Evolutionary conservation across 2,888 invertebrate species (phyloP), one percentile per base, ranked within the genome.

Genomic region (Idaea straminata): DNA sequence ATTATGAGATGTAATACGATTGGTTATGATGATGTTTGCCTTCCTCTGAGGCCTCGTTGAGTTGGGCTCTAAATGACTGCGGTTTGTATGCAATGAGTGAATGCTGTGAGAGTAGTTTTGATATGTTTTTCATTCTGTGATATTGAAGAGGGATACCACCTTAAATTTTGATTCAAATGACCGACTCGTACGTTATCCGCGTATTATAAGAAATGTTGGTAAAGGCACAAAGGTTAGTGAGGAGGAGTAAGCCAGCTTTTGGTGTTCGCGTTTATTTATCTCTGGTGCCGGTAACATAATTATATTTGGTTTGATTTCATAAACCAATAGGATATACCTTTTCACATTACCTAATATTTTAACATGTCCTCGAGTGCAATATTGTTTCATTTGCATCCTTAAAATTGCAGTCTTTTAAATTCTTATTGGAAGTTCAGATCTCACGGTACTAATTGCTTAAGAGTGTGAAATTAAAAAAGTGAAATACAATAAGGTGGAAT

Each of bases 301-400:
- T 80, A 81, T 78, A 80, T 82, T 86, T 86, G 88, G 89, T 89
- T 88, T 87, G 82, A 84, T 84, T 83, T 82, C 76, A 85, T 85
- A 79, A 88, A 89, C 90, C 90, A 91, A 89, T 88, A 88, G 90
- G 87, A 89, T 87, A 92, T 93, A 93, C 93, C 93, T 93, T 93
- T 93, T 93, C 93, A 91, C 84, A 84, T 89, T 86, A 72, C 62
- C 68, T 69, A 91, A 89, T 90, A 88, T 90, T 89, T 92, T 92
- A 88, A 91, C 93, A 93, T 93, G 93, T 93, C 92, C 91, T 91
- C 87, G 83, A 90, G 80, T 86, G 88, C 89, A 87, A 79, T 84
- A 81, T 86, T 88, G 76, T 89, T 87, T 91, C 86, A 89, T 89
- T 88, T 87, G 90, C 91, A 90, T 91, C 87, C 87, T 87, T 85